Base-by-base conservation (phyloP, 2,113 vertebrate genomes). In the Cephalopholis sonnerati region DNA sequence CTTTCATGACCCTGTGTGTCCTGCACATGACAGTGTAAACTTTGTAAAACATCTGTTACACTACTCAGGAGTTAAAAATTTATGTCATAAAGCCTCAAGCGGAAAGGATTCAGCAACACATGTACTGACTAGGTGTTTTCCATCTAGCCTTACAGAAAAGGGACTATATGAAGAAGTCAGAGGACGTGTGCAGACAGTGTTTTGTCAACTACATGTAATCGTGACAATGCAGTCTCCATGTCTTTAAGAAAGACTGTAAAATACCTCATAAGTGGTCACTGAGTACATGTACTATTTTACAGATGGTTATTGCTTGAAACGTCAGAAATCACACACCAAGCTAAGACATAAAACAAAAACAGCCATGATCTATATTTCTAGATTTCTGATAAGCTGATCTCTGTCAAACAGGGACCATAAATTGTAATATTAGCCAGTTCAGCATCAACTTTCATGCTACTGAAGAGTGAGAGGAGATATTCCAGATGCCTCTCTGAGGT, bases 401-500 rank as follows among this genome's bases (percentile, higher is more conserved):
- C 6, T 36, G 32, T 36, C 32, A 36, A 36, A 36, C 32, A 36
- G 1, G 32, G 6, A 36, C 6, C 32, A 36, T 36, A 18, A 36
- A 36, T 17, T 10, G 7, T 25, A 2, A 71, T 24, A 48, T 44
- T 5, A 44, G 5, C 24, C 51, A 32, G 16, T 1, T 20, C 67
- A 55, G 13, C 58, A 63, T 1, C 5, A n/a, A 44, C 55, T 20
- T 32, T 44, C 12, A 16, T 54, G 32, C 24, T 27, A 36, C 24
- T 20, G 16, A 36, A 2, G 39, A 48, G 17, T 24, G 55, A 20
- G 11, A 46, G 32, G 59, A 59, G 24, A 57, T n/a, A 5, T 27
- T 41, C 36, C 36, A 29, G 22, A 4, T 29, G 48, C 25, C 20
- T 61, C 50, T 68, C 22, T 71, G 62, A 83, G 65, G 82, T 78